Evolutionary conservation across 2,113 vertebrate species (phyloP).

Genomic region (Callipepla californica): DNA sequence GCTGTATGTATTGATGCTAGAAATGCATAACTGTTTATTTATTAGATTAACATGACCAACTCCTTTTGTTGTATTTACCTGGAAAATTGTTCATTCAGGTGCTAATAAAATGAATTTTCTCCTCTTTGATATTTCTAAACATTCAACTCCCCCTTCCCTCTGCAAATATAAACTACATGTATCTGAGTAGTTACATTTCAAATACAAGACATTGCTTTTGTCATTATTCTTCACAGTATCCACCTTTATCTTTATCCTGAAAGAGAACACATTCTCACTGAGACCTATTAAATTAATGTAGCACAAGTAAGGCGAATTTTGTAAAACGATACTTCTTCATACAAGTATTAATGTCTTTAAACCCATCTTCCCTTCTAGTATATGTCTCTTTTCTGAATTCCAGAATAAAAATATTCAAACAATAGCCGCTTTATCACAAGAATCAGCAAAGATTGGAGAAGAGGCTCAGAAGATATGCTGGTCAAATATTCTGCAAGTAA

Average conservation of each 20-base stretch:
- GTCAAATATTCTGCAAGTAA: background rate
- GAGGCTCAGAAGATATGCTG: background rate
- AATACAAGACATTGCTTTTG: background rate
- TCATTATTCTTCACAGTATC: background rate
- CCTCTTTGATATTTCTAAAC: background rate
- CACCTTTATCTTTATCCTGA: background rate
- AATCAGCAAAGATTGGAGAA: background rate
- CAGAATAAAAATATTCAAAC: background rate
- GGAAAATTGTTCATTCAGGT: background rate
- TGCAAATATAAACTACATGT: background rate
- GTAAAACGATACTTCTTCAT: background rate
- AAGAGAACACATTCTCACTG: background rate
- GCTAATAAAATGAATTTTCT: background rate
- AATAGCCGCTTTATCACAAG: background rate
- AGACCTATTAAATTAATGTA: background rate
- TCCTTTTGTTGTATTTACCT: background rate
- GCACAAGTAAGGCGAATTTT: background rate
- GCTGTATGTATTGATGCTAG: background rate
- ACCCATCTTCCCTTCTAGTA: background rate
- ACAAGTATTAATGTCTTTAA: background rate
- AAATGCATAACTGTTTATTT: background rate
- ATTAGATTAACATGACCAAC: background rate
- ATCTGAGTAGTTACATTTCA: background rate
- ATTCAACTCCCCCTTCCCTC: too few relatives aligned
- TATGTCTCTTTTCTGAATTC: background rate